phyloP scores from a whole-genome alignment of 2,113 vertebrate species.

The Callocephalon fimbriatum region DNA sequence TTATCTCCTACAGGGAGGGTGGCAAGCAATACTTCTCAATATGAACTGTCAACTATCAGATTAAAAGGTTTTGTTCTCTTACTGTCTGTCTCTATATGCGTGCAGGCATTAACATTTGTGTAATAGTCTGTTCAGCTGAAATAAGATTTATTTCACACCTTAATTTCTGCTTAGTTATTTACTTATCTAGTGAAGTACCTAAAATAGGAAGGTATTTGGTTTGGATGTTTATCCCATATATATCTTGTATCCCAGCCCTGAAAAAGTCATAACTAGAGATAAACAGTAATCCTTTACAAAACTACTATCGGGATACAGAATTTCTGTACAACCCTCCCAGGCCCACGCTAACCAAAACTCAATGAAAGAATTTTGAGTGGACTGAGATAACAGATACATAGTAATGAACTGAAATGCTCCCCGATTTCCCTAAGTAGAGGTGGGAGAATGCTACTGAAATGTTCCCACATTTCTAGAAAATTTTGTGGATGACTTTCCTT shows the following conservation, averaged over 20 bases:
- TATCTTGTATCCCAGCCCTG: neutral
- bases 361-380: neutral
- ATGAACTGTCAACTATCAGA: neutral
- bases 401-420: neutral
- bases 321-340: neutral
- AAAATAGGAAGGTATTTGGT: neutral
- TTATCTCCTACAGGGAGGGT: neutral
- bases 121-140: neutral
- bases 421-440: neutral
- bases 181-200: neutral
- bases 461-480: neutral
- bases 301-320: neutral
- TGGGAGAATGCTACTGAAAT: neutral
- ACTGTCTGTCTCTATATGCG: too few species aligned
- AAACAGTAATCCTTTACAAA: neutral
- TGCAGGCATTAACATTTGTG: neutral
- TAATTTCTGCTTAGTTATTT: neutral
- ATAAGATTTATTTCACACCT: neutral
- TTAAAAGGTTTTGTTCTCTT: neutral
- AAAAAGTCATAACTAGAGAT: neutral
- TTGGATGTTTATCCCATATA: neutral
- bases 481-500: neutral
- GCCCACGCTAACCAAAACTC: neutral
- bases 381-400: neutral
- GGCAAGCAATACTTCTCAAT: neutral